phyloP scores from a whole-genome alignment of 2,113 vertebrate species.

The Protomyctophum bolini region DNA sequence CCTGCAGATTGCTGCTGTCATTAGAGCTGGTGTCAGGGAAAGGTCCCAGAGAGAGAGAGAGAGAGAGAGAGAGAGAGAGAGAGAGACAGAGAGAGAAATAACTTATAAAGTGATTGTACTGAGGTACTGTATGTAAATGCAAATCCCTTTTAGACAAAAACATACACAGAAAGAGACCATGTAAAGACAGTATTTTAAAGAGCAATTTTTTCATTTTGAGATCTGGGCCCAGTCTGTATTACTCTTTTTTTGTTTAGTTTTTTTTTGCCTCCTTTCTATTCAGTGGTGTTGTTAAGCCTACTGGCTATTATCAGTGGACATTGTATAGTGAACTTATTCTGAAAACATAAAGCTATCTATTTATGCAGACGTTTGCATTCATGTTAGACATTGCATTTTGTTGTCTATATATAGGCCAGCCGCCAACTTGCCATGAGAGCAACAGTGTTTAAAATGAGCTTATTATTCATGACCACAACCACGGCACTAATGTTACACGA shows the following conservation, averaged over 20 bases:
- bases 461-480: no score
- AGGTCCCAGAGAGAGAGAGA: slow-evolving; percentile 11
- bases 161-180: background rate
- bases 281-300: slow-evolving; percentile 20
- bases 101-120: background rate
- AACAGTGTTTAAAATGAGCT: no score
- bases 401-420: no score
- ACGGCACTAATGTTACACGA: no score
- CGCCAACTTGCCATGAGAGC: no score
- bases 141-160: no score
- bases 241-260: slow-evolving; percentile 21
- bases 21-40: slow-evolving; percentile 31
- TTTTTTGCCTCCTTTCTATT: slow-evolving; percentile 30
- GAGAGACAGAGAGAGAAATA: background rate
- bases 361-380: no score
- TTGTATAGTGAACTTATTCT: no score
- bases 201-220: slow-evolving; percentile 20
- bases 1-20: slow-evolving; percentile 34
- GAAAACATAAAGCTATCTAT: no score
- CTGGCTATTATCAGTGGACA: no score
- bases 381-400: no score
- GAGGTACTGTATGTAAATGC: no score
- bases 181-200: slow-evolving; percentile 40
- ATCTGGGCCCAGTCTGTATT: slow-evolving; percentile 35
- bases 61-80: slow-evolving; percentile 2